Evolutionary conservation across 2,113 vertebrate genomes (phyloP).

Genomic region (Rhea pennata): DNA sequence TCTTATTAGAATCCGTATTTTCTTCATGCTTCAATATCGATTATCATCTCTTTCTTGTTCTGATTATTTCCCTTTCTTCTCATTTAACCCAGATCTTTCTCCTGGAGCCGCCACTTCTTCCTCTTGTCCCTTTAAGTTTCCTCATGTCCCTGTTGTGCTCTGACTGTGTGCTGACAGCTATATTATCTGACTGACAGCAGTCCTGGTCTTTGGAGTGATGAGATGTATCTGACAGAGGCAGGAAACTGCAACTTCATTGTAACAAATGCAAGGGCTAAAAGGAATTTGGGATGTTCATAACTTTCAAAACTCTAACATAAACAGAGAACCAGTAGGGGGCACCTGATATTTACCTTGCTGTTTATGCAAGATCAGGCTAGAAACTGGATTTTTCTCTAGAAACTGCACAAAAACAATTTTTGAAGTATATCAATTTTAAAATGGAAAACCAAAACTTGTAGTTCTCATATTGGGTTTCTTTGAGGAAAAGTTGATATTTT

Average conservation of each 20-base stretch:
- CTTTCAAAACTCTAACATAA: constrained; percentile 29
- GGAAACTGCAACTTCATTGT: neutral
- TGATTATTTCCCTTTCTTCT: neutral
- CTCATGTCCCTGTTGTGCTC: neutral
- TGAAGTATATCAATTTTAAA: neutral
- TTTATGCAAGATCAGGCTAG: neutral
- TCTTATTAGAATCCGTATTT: neutral
- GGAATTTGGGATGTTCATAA: constrained; percentile 37
- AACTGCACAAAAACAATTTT: neutral
- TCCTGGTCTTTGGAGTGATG: neutral
- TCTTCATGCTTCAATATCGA: neutral
- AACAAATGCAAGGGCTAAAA: constrained; percentile 22
- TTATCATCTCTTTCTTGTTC: neutral
- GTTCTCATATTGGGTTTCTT: neutral
- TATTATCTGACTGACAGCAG: neutral
- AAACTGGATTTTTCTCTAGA: constrained; percentile 12
- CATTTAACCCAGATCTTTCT: neutral
- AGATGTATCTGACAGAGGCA: neutral
- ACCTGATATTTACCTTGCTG: constrained; percentile 27
- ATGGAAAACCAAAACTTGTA: neutral
- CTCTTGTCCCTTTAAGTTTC: neutral
- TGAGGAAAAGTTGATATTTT: neutral
- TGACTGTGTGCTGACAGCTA: neutral
- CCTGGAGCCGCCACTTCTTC: neutral
- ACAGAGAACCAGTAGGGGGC: neutral